Evolutionary conservation across 35 echinoderm and acorn worm species (phyloP).

Genomic region (Holothuria glaberrima): DNA sequence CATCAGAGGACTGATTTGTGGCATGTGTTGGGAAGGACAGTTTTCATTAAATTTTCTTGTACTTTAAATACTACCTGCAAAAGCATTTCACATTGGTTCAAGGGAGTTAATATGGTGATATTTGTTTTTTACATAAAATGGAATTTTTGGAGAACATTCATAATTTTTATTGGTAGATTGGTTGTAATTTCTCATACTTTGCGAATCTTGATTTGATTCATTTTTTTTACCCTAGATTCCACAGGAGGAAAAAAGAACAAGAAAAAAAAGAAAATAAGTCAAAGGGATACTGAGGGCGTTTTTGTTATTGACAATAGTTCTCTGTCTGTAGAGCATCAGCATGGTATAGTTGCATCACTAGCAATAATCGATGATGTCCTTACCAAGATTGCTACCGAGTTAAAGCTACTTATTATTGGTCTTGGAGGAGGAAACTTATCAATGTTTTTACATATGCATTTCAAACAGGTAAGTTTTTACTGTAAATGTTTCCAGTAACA

Average conservation of each 20-base stretch:
- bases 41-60: too few species aligned
- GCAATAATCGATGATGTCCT: constrained; percentile 50
- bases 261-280: constrained; percentile 10
- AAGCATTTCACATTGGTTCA: too few species aligned
- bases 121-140: too few species aligned
- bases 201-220: neutral
- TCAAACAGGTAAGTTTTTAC: constrained; percentile 61
- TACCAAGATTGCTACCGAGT: constrained; percentile 1
- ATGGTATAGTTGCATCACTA: constrained; percentile 55
- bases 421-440: constrained; percentile 76
- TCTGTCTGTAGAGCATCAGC: constrained; percentile 49
- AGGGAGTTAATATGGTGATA: too few species aligned
- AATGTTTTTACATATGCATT: constrained; percentile 75
- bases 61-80: too few species aligned
- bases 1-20: too few species aligned
- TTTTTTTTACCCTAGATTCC: neutral
- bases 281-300: neutral
- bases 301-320: constrained; percentile 54
- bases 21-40: too few species aligned
- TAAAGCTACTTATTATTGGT: constrained; percentile 70
- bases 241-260: constrained; percentile 54
- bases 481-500: neutral
- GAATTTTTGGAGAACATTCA: too few species aligned
- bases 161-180: too few species aligned
- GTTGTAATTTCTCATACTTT: too few species aligned